Percentiles rank a stretch among this genome's conserved stretches.
Evolutionary conservation across 2,888 invertebrate genomes (phyloP).

Genomic region (Ctena decussata): DNA sequence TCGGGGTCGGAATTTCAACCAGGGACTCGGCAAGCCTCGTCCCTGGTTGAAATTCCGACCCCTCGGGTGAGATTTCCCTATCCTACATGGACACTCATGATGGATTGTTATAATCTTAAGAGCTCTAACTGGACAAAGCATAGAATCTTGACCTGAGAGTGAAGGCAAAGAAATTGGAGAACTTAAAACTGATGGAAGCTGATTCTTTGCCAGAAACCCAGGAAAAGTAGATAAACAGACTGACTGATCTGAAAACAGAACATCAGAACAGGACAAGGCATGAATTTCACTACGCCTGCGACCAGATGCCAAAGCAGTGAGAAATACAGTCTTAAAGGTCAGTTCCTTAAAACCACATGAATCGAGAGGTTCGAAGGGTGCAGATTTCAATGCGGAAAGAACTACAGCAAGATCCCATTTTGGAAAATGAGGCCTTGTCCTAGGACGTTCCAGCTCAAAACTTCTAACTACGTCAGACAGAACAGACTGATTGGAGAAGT

Average conservation of each 20-base stretch:
- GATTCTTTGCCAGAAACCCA: background rate
- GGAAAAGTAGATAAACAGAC: background rate
- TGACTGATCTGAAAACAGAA: background rate
- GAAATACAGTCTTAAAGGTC: background rate
- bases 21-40: no score
- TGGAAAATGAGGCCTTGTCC: background rate
- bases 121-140: background rate
- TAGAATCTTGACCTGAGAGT: background rate
- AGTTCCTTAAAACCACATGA: background rate
- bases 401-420: background rate
- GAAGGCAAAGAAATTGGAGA: background rate
- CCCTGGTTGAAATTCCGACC: no score
- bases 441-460: background rate
- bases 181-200: background rate
- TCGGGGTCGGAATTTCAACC: no score
- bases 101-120: no score
- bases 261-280: background rate
- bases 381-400: background rate
- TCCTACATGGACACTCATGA: no score
- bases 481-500: background rate
- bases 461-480: background rate
- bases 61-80: no score
- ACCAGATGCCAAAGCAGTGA: background rate
- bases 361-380: background rate
- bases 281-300: background rate